A percentile compares a stretch with the other conserved stretches of the same genome.
Evolutionary conservation across 2,113 vertebrate species (phyloP).

Genomic region (Alexandromys fortis): DNA sequence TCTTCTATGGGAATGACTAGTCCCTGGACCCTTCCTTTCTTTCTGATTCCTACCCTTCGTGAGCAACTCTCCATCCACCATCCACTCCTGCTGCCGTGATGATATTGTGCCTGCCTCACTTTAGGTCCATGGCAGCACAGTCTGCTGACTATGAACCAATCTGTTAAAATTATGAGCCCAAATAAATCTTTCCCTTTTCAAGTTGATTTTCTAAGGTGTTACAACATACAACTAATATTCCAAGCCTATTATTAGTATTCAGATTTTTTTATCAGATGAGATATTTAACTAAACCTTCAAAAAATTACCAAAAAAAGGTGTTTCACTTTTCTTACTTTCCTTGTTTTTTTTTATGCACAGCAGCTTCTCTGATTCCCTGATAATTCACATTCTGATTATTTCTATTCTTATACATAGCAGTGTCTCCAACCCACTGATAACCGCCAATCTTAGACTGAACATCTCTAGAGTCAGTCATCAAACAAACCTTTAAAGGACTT

Average conservation of each 20-base stretch:
- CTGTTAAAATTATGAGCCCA: neutral
- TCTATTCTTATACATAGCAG: neutral
- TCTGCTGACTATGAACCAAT: neutral
- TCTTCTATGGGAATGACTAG: neutral
- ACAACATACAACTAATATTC: neutral
- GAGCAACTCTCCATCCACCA: too few species aligned
- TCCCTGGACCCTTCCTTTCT: neutral
- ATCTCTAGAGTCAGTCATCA: neutral
- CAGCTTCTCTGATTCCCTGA: neutral
- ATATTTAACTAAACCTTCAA: conserved; percentile 33
- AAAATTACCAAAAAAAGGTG: neutral
- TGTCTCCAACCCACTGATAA: conserved; percentile 9
- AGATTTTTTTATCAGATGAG: neutral
- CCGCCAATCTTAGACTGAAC: neutral
- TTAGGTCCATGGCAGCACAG: neutral
- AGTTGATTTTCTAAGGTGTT: neutral
- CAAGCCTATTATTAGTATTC: neutral
- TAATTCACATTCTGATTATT: conserved; percentile 1
- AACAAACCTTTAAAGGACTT: neutral
- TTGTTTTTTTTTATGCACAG: neutral
- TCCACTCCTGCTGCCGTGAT: neutral
- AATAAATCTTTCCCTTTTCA: neutral
- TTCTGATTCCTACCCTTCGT: neutral
- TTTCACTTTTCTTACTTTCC: neutral
- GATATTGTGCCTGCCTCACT: neutral